Evolutionary conservation across 2,113 vertebrate genomes (phyloP), one percentile per base, ranked within the genome.

Genomic region (Ammodramus savannarum): DNA sequence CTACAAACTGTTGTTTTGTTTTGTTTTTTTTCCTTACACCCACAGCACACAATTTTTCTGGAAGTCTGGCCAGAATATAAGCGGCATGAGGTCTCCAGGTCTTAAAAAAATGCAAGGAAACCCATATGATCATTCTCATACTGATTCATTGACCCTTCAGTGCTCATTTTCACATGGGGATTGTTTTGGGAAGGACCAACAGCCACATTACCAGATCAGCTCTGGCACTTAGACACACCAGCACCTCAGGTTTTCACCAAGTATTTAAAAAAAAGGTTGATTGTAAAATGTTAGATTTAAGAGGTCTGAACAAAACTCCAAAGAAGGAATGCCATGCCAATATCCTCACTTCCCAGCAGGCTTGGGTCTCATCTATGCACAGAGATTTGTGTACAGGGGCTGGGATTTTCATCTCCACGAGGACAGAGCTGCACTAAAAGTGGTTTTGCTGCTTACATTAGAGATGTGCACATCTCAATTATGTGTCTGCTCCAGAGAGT

Each of bases 121-220:
- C 23, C 20, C 34, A 36, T 0, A 0, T 49, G 13, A 14, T 34
- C 51, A 11, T 49, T 41, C 51, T 57, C 3, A 9, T 9, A 13
- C 9, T 26, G 36, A 49, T 41, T 41, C 6, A 49, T 3, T 41
- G 51, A 49, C 52, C 31, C 52, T 58, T 36, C 62, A 32, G 21
- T 21, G 31, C 3, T 67, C 36, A 17, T 51, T 36, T 76, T 43
- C 62, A 43, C 11, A 1, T 5, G 14, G 20, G 3, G 13, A 31
- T 66, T 31, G 19, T 49, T 43, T 32, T 11, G 21, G 52, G 13
- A 43, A 43, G 31, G 31, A 49, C 16, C 51, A 58, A 67, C 6
- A 25, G 12, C 43, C 43, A 11, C 52, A 9, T 66, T 3, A 25
- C 5, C 43, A 76, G 21, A 32, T 10, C 26, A 51, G 36, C 36